A percentile compares a stretch with the other conserved stretches of the same genome.
phyloP scores from a whole-genome alignment of 2,797 vertebrate genomes.

The Argyrosomus regius region DNA sequence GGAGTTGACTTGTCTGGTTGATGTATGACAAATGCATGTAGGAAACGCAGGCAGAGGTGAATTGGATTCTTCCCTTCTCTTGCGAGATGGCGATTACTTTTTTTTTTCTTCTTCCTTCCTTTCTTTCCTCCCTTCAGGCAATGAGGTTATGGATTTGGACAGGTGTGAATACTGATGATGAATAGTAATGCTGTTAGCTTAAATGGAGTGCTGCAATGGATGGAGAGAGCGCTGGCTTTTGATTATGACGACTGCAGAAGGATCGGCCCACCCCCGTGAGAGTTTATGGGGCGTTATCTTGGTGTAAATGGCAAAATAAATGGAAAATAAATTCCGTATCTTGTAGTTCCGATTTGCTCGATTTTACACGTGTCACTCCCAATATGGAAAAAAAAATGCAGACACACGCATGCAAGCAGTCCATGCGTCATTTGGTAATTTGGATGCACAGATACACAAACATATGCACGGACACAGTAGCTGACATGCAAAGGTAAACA shows the following conservation, averaged over 20 bases:
- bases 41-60: constrained; percentile 63
- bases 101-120: constrained; percentile 2
- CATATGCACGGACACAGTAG: not conserved
- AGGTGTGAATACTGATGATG: constrained; percentile 79
- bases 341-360: constrained; percentile 9
- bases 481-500: not conserved
- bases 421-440: not conserved
- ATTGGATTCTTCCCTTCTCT: constrained; percentile 69
- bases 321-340: constrained; percentile 34
- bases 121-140: constrained; percentile 53
- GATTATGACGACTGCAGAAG: constrained; percentile 52
- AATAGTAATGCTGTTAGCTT: constrained; percentile 68
- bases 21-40: constrained; percentile 75
- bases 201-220: constrained; percentile 63
- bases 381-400: not conserved
- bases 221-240: constrained; percentile 47
- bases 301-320: constrained; percentile 59
- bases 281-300: constrained; percentile 48
- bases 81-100: constrained; percentile 43
- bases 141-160: constrained; percentile 70
- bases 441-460: not conserved
- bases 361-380: constrained; percentile 21
- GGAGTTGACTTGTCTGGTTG: constrained; percentile 77
- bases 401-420: not conserved
- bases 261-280: constrained; percentile 20